A percentile compares a stretch with the other conserved stretches of the same genome.
Evolutionary conservation across 92 coral and sea anemone genomes (phyloP).

Genomic region (Porites lobata): DNA sequence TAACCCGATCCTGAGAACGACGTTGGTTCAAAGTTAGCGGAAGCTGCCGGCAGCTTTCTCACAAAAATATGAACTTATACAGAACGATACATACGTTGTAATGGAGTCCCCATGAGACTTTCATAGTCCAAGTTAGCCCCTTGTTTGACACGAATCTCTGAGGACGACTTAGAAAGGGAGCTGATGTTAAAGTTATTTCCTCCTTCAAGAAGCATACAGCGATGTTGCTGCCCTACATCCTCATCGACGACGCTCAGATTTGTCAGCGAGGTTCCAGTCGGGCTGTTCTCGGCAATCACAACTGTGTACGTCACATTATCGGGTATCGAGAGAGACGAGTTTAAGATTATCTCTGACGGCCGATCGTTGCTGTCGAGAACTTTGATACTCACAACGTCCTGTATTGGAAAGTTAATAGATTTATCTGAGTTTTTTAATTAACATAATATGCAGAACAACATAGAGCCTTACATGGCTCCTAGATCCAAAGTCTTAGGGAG

Average conservation of each 20-base stretch:
- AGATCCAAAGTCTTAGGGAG: too few relatives aligned
- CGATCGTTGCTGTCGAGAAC: constrained; percentile 84
- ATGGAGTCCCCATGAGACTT: constrained; percentile 33
- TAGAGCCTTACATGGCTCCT: too few relatives aligned
- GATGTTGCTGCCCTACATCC: constrained; percentile 80
- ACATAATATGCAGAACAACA: too few relatives aligned
- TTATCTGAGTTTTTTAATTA: too few relatives aligned
- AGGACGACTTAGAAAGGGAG: constrained; percentile 35
- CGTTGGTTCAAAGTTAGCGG: too few relatives aligned
- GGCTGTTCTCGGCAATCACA: constrained; percentile 84
- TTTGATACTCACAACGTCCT: constrained; percentile 56
- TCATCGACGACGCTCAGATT: constrained; percentile 86
- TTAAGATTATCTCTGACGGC: constrained; percentile 63
- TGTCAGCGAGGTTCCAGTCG: constrained; percentile 82
- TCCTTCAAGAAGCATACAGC: constrained; percentile 72
- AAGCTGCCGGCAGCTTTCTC: too few relatives aligned
- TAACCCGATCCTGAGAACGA: too few relatives aligned
- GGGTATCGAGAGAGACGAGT: constrained; percentile 47
- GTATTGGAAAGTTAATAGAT: neutral
- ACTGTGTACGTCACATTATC: constrained; percentile 28
- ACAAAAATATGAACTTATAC: neutral
- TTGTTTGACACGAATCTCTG: constrained; percentile 73
- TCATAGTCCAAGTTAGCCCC: constrained; percentile 85
- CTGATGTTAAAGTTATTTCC: constrained; percentile 57
- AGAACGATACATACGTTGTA: constrained; percentile 62